Conservation (phyloP, 2,888 invertebrate species). For the Bombylius major region DNA sequence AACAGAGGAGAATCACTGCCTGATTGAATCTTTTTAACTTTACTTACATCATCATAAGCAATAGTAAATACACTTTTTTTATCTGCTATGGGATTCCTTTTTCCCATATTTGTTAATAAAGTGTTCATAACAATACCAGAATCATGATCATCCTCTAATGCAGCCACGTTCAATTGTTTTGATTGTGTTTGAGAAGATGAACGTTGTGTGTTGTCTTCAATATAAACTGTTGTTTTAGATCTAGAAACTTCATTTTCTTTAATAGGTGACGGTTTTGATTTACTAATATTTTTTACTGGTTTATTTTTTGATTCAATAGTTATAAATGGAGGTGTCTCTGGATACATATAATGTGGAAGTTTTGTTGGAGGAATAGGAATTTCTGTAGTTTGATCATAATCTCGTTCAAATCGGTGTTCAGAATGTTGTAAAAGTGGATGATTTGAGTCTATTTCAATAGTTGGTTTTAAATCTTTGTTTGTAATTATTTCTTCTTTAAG, state of each 20-base stretch:
- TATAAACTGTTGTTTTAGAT: conserved; percentile 26
- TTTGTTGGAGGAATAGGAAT: conserved; percentile 43
- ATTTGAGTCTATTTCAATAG: conserved; percentile 41
- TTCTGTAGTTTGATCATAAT: conserved; percentile 38
- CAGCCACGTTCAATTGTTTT: conserved; percentile 46
- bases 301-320: conserved; percentile 17
- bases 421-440: conserved; percentile 68
- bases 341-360: conserved; percentile 48
- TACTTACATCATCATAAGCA: conserved; percentile 74
- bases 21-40: conserved; percentile 67
- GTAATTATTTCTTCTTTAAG: conserved; percentile 41
- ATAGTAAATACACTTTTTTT: conserved; percentile 90
- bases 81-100: conserved; percentile 58
- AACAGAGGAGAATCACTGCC: conserved; percentile 66
- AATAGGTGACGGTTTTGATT: conserved; percentile 32
- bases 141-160: conserved; percentile 56
- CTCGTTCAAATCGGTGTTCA: conserved; percentile 60
- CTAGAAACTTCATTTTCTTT: conserved; percentile 35
- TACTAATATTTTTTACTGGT: conserved; percentile 15
- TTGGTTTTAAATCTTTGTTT: conserved; percentile 39
- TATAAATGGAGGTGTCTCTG: conserved; percentile 40
- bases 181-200: conserved; percentile 36
- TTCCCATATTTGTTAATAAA: conserved; percentile 43
- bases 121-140: conserved; percentile 66
- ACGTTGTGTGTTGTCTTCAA: conserved; percentile 19